Evolutionary conservation across 2,888 invertebrate species (phyloP), one percentile per base, ranked within the genome.

Genomic region (Dicyrtomina minuta): DNA sequence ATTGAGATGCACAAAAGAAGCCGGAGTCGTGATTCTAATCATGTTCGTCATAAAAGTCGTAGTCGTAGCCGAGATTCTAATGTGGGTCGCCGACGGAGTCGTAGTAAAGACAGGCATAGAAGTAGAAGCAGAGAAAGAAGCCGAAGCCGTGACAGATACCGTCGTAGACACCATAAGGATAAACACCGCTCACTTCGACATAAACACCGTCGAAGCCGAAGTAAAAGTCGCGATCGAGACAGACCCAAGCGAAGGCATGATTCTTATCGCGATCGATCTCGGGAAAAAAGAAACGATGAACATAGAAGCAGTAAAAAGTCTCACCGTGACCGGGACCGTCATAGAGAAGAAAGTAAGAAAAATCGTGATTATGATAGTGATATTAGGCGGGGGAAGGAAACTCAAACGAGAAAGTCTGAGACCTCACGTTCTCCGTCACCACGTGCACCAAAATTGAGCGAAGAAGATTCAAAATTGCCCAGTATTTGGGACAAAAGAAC

Each of bases 401-500:
- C 46, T 56, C 20, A 60, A 12, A 8, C n/a, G 10, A 15, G 56
- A 66, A 61, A 58, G 51, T 41, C 24, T 39, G 56, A 41, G 13
- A 44, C 55, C 43, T 33, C 58, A 17, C n/a, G 17, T 2, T 24
- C 15, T 8, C 13, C 62, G 20, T 24, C 53, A 8, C 33, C 53
- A 8, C 33, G 8, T 33, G 33, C 8, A 3, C 8, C 33, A 8
- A 33, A 33, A 8, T 8, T 8, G 8, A 33, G 33, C 12, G 53
- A 26, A 46, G 17, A 51, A 68, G 67, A 71, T 33, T 66, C 49
- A 41, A 73, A 68, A 17, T 83, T 83, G 79, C 83, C 84, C 83
- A 83, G 86, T 71, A 87, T 89, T 80, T 93, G 92, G 91, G 87
- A 88, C 79, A 93, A 93, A 80, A 85, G 93, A 77, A 93, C 93